Evolutionary conservation across 2,888 invertebrate genomes (phyloP).

Genomic region (Drosophila bunnanda): DNA sequence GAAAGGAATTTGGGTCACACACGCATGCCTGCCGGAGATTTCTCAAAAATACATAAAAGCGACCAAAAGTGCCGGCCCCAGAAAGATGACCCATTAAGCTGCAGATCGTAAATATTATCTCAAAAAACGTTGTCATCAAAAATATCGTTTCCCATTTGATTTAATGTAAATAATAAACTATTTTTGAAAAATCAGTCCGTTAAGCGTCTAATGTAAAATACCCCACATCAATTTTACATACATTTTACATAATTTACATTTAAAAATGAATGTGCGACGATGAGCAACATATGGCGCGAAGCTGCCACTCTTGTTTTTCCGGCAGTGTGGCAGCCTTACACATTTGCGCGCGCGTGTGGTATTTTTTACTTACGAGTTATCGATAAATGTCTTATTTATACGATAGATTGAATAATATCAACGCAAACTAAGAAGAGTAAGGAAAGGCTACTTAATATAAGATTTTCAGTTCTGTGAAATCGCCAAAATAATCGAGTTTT

Average conservation of each 20-base stretch:
- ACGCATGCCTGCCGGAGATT: background rate
- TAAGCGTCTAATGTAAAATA: background rate
- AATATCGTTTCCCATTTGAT: background rate
- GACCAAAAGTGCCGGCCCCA: background rate
- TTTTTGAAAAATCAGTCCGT: background rate
- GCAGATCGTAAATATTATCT: background rate
- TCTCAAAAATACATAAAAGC: background rate
- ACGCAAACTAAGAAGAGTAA: too few species aligned
- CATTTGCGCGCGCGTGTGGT: too few species aligned
- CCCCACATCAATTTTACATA: background rate
- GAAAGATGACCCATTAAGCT: background rate
- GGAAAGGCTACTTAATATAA: too few species aligned
- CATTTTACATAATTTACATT: too few species aligned
- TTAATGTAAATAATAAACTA: background rate
- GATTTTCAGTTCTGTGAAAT: too few species aligned
- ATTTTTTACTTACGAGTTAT: too few species aligned
- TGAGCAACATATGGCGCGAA: too few species aligned
- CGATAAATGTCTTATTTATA: background rate
- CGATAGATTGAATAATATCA: background rate
- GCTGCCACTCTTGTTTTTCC: too few species aligned
- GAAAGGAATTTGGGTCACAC: slow-evolving; percentile 69
- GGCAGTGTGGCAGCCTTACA: too few species aligned
- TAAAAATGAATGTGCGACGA: too few species aligned
- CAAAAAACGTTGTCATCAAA: background rate
- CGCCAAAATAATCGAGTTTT: too few species aligned